A percentile compares a stretch with the other conserved stretches of the same genome.
Evolutionary conservation across 2,113 vertebrate genomes (phyloP).

Genomic region (Phylloscopus trochiloides): DNA sequence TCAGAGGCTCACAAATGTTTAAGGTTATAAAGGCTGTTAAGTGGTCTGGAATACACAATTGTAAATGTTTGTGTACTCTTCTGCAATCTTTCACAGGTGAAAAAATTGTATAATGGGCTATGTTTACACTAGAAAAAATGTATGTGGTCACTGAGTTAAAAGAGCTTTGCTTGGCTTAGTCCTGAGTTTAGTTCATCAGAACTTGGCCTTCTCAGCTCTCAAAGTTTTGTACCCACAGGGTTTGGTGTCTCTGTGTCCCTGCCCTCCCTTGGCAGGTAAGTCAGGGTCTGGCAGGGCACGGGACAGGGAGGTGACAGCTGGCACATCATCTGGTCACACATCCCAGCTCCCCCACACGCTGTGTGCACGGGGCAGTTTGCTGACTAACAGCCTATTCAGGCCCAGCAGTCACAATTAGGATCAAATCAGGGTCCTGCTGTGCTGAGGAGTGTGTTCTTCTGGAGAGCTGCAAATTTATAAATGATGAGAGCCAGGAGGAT

Average conservation of each 20-base stretch:
- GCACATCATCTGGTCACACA: rapidly evolving
- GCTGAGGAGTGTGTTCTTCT: neutral
- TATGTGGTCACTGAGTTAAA: neutral
- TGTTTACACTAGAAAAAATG: neutral
- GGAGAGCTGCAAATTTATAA: neutral
- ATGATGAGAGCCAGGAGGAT: neutral
- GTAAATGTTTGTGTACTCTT: neutral
- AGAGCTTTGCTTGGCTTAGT: neutral
- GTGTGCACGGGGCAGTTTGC: rapidly evolving
- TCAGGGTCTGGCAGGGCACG: rapidly evolving
- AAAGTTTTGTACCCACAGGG: rapidly evolving
- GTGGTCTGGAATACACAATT: neutral
- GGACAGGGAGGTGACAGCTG: neutral
- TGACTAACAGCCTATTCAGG: neutral
- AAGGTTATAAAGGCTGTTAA: neutral
- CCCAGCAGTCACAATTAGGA: neutral
- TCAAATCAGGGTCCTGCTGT: neutral
- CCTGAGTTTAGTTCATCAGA: neutral
- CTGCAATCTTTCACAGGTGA: neutral
- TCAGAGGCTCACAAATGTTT: neutral
- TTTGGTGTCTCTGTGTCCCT: neutral
- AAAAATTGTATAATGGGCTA: neutral
- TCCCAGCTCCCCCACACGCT: neutral
- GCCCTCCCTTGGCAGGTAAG: neutral
- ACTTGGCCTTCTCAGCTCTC: neutral